Percentiles rank a stretch among this genome's conserved stretches.
phyloP scores from a whole-genome alignment of 1,140 invertebrate genomes.

The Hirudo medicinalis region DNA sequence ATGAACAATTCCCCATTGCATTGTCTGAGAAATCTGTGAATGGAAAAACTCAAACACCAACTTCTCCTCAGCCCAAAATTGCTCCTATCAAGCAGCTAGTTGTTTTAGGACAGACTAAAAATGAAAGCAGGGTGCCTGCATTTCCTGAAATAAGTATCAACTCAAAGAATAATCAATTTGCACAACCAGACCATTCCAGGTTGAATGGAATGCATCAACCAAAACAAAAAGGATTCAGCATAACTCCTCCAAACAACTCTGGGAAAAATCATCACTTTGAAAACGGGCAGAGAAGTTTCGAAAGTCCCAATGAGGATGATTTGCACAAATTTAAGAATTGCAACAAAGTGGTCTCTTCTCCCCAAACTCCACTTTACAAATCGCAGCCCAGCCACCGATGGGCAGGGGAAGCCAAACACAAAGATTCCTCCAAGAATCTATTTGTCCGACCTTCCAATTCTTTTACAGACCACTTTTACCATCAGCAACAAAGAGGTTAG shows the following conservation, averaged over 20 bases:
- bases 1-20: slow-evolving; percentile 7
- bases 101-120: too few relatives aligned
- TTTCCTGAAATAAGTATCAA: background rate
- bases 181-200: too few relatives aligned
- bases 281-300: background rate
- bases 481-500: too few relatives aligned
- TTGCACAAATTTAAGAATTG: background rate
- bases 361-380: too few relatives aligned
- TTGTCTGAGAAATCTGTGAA: background rate
- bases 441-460: too few relatives aligned
- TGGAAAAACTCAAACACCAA: background rate
- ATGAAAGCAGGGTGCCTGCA: background rate
- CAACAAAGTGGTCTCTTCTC: too few relatives aligned
- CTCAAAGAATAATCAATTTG: background rate
- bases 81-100: background rate
- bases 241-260: slow-evolving; percentile 5
- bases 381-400: too few relatives aligned
- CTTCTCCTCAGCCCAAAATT: background rate
- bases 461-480: too few relatives aligned
- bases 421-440: too few relatives aligned
- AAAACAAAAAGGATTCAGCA: background rate
- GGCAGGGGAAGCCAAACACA: too few relatives aligned
- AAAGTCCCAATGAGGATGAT: background rate
- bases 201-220: background rate
- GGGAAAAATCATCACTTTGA: background rate